Conservation (phyloP, 2,113 vertebrate genomes). For the Ameiurus melas region DNA sequence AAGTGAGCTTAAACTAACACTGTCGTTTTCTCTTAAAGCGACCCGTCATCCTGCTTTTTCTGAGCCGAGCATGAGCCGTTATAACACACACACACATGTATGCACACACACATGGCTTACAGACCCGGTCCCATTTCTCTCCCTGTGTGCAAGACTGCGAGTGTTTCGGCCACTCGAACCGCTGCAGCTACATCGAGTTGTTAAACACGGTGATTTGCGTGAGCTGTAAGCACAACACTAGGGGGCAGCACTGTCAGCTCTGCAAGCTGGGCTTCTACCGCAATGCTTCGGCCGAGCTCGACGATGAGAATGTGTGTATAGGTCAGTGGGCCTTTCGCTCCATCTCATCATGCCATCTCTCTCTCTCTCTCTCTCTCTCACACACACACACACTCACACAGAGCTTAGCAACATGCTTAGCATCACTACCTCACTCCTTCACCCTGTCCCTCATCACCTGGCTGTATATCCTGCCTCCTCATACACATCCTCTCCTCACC, state of each 20-base stretch:
- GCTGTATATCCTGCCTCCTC: not conserved
- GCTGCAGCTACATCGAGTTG: conserved; percentile 99
- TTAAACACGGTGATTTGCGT: conserved; percentile 99
- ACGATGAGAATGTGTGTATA: conserved; percentile 99
- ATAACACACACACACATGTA: conserved; percentile 32
- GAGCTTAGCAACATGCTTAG: conserved; percentile 14
- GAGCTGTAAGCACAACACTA: conserved; percentile 99
- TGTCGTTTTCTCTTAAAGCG: conserved; percentile 58
- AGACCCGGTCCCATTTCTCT: conserved; percentile 59
- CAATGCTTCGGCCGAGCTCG: conserved; percentile 96
- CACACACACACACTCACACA: not conserved
- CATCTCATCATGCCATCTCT: conserved; percentile 55
- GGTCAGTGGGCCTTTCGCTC: conserved; percentile 82
- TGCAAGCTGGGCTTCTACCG: conserved; percentile 99
- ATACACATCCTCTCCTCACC: not conserved
- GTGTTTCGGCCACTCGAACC: conserved; percentile 99
- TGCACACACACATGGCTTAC: conserved; percentile 39
- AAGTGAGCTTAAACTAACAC: conserved; percentile 31
- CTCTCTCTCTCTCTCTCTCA: not conserved
- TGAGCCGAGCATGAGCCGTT: conserved; percentile 79
- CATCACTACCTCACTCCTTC: not conserved
- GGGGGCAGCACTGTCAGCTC: conserved; percentile 98
- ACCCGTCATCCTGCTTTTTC: conserved; percentile 52
- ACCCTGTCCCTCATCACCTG: not conserved
- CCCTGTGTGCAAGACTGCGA: conserved; percentile 93